Conservation (phyloP, 2,113 vertebrate genomes). For the Callospermophilus lateralis region DNA sequence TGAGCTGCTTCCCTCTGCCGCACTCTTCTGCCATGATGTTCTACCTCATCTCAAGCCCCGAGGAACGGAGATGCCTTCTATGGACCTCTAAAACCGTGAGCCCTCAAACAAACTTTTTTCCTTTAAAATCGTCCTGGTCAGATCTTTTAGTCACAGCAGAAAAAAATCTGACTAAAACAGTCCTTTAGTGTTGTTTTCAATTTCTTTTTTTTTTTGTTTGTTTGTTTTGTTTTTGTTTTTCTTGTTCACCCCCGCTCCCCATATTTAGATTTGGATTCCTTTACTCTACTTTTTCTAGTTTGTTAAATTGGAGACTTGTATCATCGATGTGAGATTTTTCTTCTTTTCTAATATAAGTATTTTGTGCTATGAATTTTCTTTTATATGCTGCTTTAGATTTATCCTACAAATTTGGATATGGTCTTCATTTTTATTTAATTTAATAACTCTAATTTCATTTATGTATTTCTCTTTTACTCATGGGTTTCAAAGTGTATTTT, state of each 20-base stretch:
- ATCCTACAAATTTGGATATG: too few relatives aligned
- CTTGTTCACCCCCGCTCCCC: neutral
- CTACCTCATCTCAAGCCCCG: too few relatives aligned
- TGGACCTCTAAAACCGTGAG: too few relatives aligned
- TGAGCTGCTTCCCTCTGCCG: too few relatives aligned
- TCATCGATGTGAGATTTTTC: neutral
- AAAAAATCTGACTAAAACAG: too few relatives aligned
- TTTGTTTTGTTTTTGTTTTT: neutral
- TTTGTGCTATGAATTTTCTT: neutral
- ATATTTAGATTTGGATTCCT: neutral
- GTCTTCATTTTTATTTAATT: neutral
- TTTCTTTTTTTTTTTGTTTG: neutral
- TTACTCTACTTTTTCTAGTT: neutral
- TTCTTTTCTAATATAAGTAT: neutral
- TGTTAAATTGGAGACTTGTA: neutral
- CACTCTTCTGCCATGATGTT: too few relatives aligned
- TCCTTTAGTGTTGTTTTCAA: neutral
- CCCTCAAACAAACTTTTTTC: too few relatives aligned
- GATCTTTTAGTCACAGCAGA: too few relatives aligned
- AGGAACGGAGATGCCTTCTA: too few relatives aligned
- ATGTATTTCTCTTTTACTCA: neutral
- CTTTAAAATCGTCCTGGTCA: too few relatives aligned
- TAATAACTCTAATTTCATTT: neutral
- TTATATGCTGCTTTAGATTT: neutral
- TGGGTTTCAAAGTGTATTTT: neutral